Conservation (phyloP, 37 sponge, comb jelly and placozoan species). For the Amphimedon queenslandica region DNA sequence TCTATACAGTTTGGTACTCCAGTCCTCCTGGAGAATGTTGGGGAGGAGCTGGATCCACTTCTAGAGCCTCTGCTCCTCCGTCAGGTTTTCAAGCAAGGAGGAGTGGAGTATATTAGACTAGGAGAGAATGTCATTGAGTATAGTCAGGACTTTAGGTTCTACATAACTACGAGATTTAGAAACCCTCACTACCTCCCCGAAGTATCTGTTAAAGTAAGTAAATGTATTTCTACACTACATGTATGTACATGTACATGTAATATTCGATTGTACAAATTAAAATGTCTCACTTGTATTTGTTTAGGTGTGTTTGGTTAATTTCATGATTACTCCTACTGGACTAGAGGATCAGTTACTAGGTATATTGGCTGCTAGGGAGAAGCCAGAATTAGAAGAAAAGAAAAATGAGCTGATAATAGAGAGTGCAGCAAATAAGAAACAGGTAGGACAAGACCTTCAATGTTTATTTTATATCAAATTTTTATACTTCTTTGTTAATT, state of each 20-base stretch:
- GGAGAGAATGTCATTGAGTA: slow-evolving; percentile 97
- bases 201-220: slow-evolving; percentile 91
- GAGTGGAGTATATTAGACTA: slow-evolving; percentile 89
- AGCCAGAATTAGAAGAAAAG: slow-evolving; percentile 97
- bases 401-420: slow-evolving; percentile 96
- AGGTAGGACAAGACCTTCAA: slow-evolving; percentile 35
- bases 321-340: slow-evolving; percentile 99
- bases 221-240: neutral
- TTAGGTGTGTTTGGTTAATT: slow-evolving; percentile 91
- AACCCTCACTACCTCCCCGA: slow-evolving; percentile 99
- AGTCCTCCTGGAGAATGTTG: slow-evolving; percentile 90
- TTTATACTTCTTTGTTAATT: too few relatives aligned
- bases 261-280: neutral
- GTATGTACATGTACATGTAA: slow-evolving; percentile 1
- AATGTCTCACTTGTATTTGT: neutral
- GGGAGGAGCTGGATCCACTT: slow-evolving; percentile 96
- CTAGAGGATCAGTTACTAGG: slow-evolving; percentile 97
- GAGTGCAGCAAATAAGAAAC: slow-evolving; percentile 93
- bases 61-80: slow-evolving; percentile 95
- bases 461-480: too few relatives aligned
- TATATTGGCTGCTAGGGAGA: slow-evolving; percentile 97
- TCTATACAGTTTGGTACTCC: slow-evolving; percentile 97
- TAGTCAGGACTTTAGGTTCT: slow-evolving; percentile 93
- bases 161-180: slow-evolving; percentile 96
- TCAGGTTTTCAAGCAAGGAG: slow-evolving; percentile 91